Percentiles rank a stretch among this genome's conserved stretches.
Conservation (phyloP, 1,140 invertebrate genomes). For the Teleogryllus occipitalis region DNA sequence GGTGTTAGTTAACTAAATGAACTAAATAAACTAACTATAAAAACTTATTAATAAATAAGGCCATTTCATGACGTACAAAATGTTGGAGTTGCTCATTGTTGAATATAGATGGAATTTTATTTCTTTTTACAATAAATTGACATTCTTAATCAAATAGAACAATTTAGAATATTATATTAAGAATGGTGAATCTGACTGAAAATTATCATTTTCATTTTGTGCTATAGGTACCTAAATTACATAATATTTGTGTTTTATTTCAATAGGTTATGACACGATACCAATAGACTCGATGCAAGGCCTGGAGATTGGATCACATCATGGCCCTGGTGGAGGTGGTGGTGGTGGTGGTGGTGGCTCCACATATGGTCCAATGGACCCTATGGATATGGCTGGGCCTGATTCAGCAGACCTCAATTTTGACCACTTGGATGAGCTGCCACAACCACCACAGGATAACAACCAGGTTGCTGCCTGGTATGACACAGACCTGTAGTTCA, state of each 20-base stretch:
- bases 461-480: slow-evolving; percentile 90
- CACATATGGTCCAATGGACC: slow-evolving; percentile 69
- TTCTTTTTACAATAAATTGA: no score
- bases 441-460: slow-evolving; percentile 75
- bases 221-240: no score
- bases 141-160: no score
- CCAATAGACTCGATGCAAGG: slow-evolving; percentile 95
- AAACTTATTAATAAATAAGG: no score
- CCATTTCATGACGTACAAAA: no score
- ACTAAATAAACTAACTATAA: no score
- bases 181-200: no score
- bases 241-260: background rate
- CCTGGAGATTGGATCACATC: slow-evolving; percentile 73
- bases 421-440: slow-evolving; percentile 71
- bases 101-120: no score
- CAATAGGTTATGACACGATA: slow-evolving; percentile 86
- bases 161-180: no score
- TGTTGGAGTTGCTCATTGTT: no score
- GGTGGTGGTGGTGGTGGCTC: slow-evolving; percentile 44
- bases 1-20: no score
- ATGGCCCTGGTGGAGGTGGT: slow-evolving; percentile 41
- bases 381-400: slow-evolving; percentile 71
- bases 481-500: slow-evolving; percentile 80
- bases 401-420: slow-evolving; percentile 71
- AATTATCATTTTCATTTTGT: no score